Evolutionary conservation across 2,113 vertebrate genomes (phyloP).

Genomic region (human (Homo sapiens)): DNA sequence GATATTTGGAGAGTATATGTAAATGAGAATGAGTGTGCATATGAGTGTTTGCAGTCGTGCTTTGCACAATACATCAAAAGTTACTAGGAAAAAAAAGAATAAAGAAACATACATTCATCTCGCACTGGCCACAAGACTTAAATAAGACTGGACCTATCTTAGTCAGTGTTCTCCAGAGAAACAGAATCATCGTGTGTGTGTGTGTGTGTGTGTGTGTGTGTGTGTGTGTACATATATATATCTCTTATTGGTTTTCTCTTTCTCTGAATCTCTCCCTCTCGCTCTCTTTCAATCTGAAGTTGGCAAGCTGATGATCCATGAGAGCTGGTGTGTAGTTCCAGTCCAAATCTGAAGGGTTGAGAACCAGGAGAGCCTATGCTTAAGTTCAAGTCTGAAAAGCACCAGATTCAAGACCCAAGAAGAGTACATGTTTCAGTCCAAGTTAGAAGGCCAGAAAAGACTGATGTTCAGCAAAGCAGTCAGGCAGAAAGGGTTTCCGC

Average conservation of each 20-base stretch:
- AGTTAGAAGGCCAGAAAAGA: no score
- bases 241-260: background rate
- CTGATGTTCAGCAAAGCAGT: no score
- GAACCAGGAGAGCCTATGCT: no score
- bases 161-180: background rate
- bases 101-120: background rate
- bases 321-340: background rate
- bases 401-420: no score
- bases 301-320: background rate
- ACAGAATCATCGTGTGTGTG: background rate
- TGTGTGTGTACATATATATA: background rate
- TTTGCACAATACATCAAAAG: background rate
- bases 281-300: background rate
- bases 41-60: fast-evolving
- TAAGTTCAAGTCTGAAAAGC: no score
- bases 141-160: background rate
- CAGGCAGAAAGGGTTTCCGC: no score
- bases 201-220: background rate
- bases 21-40: background rate
- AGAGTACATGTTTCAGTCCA: no score
- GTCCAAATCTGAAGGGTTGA: no score
- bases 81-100: background rate
- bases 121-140: background rate
- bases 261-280: no score
- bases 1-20: background rate